Base-by-base conservation (phyloP, 1,140 invertebrate genomes). In the Acromyrmex charruanus region DNA sequence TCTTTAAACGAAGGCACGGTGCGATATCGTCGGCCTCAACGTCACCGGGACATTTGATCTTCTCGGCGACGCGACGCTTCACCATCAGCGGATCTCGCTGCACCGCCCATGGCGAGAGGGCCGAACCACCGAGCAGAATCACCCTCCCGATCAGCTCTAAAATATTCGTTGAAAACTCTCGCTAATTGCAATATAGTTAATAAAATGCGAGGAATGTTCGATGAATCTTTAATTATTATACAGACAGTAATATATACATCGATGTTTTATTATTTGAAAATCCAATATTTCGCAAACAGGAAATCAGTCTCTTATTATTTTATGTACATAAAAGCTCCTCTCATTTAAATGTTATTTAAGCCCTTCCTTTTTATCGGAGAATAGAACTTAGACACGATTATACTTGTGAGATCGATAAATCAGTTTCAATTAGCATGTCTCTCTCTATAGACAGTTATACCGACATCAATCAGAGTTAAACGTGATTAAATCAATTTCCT, bases 121-220 rank as follows among this genome's bases (percentile, higher is more conserved):
- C 98, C n/a, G 99, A 99, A 16, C 99, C 99, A 91, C 98, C 99
- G 93, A 99, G 97, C 71, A 99, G 96, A 89, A 99, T 97, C 31
- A 98, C 98, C 87, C 98, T 97, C 93, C 98, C 97, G 93, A 99
- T 97, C 87, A 99, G 96, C 95, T 98, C 98, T 98, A 96, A 16
- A 94, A 97, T 31, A 69, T 80, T 51, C 39, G n/a, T 21, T 10
- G 16, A 12, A 55, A 16, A n/a, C 10, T 44, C 51, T 6, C 28
- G 75, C 10, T 79, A 55, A 55, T 68, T 79, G 9, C 61, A n/a
- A 49, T 31, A 21, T 2, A 28, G 31, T n/a, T 35, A 25, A 39
- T 69, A 80, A 82, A 51, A 68, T 35, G 18, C n/a, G 0, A 66
- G 31, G 39, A 51, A 79, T 53, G 28, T 31, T 44, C 65, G 14